Percentiles rank a stretch among this genome's conserved stretches.
Conservation (phyloP, 2,113 vertebrate genomes). For the Tragelaphus buxtoni region DNA sequence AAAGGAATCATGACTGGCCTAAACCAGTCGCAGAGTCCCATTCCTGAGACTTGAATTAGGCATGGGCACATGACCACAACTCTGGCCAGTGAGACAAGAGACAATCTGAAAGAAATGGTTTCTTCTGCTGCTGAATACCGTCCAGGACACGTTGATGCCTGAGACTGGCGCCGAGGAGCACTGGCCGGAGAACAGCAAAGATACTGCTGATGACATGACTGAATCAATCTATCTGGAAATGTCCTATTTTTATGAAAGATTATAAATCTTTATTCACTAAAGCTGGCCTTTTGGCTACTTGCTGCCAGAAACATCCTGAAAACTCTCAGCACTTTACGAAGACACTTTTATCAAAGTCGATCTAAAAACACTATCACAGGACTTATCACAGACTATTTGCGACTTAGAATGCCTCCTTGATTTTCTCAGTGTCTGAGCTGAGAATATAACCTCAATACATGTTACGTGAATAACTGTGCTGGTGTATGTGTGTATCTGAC, state of each 20-base stretch:
- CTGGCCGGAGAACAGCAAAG: not conserved
- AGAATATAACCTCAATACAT: not conserved
- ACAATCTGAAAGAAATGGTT: not conserved
- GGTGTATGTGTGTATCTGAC: not conserved
- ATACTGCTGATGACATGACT: not conserved
- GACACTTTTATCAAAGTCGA: not conserved
- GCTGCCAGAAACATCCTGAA: not conserved
- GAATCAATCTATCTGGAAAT: not conserved
- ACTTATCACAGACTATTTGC: not conserved
- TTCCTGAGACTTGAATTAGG: not conserved
- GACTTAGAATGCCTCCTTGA: not conserved
- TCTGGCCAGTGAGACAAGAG: not conserved
- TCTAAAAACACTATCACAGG: not conserved
- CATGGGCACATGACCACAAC: not conserved
- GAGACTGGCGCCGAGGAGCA: not conserved
- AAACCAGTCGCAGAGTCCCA: not conserved
- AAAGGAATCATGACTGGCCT: not conserved
- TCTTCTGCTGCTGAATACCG: not conserved
- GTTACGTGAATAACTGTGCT: not conserved
- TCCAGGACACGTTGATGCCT: not conserved
- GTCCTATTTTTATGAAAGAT: not conserved
- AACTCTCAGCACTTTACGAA: not conserved
- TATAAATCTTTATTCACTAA: not conserved
- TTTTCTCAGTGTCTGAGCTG: not conserved
- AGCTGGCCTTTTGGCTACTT: not conserved